Conservation (phyloP, 2,797 vertebrate genomes). For the Chloroceryle amazona region DNA sequence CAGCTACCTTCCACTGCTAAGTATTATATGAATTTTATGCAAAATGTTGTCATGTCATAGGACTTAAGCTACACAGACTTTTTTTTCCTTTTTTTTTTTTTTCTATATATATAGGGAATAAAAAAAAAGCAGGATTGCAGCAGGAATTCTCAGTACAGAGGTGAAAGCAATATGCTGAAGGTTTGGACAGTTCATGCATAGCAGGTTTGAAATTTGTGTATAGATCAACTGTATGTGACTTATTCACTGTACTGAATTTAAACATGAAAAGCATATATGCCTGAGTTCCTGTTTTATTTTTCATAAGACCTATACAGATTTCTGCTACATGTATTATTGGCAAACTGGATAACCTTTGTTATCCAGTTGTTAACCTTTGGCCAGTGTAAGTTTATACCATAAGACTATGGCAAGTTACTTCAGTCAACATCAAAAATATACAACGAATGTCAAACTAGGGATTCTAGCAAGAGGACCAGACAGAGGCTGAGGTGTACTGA, state of each 20-base stretch:
- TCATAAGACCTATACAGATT: neutral
- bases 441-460: neutral
- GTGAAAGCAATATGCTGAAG: neutral
- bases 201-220: neutral
- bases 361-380: neutral
- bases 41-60: neutral
- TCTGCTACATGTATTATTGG: neutral
- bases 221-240: neutral
- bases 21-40: no score
- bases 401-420: neutral
- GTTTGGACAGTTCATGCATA: neutral
- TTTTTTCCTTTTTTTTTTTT: no score
- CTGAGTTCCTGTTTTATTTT: neutral
- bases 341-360: neutral
- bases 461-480: neutral
- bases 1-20: neutral
- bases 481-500: neutral
- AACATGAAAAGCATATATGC: fast-evolving
- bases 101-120: neutral
- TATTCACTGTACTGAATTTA: neutral
- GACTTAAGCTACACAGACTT: neutral
- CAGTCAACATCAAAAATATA: neutral
- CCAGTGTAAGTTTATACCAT: neutral
- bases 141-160: neutral
- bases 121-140: neutral